Percentiles rank a stretch among this genome's conserved stretches.
These are phyloP conservation scores for Lateolabrax maculatus DNA, from an alignment of 2,797 vertebrate genomes.

Conservation along the genomic window DNA sequence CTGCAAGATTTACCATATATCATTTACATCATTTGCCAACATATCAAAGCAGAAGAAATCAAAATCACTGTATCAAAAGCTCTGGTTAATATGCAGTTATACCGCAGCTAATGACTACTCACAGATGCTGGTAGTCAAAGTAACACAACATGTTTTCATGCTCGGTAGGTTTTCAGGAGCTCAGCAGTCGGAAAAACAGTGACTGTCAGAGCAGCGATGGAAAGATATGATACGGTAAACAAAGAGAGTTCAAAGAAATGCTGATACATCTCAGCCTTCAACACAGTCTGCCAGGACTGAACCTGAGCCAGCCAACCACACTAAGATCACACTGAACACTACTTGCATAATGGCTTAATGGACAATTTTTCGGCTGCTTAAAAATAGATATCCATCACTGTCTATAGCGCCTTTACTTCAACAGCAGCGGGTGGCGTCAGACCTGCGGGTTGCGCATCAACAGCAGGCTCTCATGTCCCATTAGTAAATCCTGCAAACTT, in stretches of 20 bases:
- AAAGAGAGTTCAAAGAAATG: constrained; percentile 6
- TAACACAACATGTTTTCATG: not conserved
- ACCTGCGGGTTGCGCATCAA: not conserved
- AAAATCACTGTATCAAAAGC: not conserved
- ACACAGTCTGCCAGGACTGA: not conserved
- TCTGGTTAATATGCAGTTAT: not conserved
- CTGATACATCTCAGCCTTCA: not conserved
- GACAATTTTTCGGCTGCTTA: not conserved
- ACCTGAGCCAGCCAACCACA: not conserved
- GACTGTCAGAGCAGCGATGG: not conserved
- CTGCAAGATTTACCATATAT: not conserved
- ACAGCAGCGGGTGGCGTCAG: not conserved
- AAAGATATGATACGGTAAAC: not conserved
- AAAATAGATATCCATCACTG: not conserved
- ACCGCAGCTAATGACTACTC: not conserved
- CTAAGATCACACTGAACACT: not conserved
- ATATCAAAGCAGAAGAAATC: not conserved
- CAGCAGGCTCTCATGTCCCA: not conserved
- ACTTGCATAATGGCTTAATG: not conserved
- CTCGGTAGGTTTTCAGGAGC: not conserved
- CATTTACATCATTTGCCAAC: not conserved
- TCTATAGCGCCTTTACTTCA: too few species aligned
- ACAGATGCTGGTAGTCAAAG: not conserved
- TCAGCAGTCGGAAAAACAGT: not conserved
- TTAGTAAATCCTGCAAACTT: not conserved